Percentiles rank a stretch among this genome's conserved stretches.
Evolutionary conservation across 2,113 vertebrate genomes (phyloP).

Genomic region (Thermophis baileyi): DNA sequence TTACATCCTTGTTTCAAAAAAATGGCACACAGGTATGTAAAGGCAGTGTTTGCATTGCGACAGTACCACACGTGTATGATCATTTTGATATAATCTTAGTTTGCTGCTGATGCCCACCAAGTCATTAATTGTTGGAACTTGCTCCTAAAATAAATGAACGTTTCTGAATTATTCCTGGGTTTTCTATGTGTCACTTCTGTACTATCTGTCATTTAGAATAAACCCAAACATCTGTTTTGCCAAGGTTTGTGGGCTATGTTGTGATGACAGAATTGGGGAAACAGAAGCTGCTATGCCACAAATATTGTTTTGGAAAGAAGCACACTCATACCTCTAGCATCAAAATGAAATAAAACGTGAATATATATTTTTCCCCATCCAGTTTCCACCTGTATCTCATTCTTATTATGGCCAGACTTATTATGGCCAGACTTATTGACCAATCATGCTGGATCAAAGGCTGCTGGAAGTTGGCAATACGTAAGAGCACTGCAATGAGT

Average conservation of each 20-base stretch:
- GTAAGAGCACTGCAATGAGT: background rate
- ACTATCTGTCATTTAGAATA: slow-evolving; percentile 23
- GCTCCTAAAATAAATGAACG: slow-evolving; percentile 1
- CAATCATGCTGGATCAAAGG: no score
- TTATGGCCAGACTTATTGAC: background rate
- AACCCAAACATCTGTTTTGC: slow-evolving; percentile 11
- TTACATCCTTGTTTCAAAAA: background rate
- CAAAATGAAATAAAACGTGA: background rate
- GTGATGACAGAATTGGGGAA: background rate
- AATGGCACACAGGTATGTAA: background rate
- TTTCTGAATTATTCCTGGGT: background rate
- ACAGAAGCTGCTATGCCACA: background rate
- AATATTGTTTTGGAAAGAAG: accelerated
- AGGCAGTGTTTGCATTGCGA: background rate
- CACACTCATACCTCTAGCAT: background rate
- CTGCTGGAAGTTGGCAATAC: background rate
- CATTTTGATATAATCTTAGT: background rate
- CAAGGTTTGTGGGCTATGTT: slow-evolving; percentile 36
- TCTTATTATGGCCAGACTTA: background rate
- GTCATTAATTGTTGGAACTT: background rate
- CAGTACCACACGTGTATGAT: background rate
- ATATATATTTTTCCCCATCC: background rate
- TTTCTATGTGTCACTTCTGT: slow-evolving; percentile 19
- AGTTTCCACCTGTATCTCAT: background rate
- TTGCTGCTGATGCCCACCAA: background rate